A percentile compares a stretch with the other conserved stretches of the same genome.
These are phyloP conservation scores for Choloepus hoffmanni DNA, from an alignment of 2,113 vertebrate genomes.

Conservation along the genomic window DNA sequence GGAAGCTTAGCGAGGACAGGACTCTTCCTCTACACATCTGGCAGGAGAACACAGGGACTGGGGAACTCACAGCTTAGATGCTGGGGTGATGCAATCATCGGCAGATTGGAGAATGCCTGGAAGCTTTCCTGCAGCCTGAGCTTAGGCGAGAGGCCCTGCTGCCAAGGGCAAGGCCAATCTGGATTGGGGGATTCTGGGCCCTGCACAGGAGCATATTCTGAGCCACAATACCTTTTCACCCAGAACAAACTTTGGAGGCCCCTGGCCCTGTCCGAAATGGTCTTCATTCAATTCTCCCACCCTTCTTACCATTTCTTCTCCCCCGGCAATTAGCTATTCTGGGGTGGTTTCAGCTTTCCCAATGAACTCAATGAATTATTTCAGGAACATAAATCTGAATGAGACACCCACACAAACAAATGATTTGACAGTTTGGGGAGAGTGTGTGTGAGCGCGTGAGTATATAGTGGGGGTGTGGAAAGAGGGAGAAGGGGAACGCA, in stretches of 20 bases:
- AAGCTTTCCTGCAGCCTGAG: neutral
- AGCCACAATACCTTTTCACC: neutral
- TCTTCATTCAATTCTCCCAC: neutral
- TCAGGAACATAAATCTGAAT: conserved; percentile 53
- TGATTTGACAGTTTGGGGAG: neutral
- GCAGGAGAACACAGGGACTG: neutral
- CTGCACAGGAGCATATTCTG: neutral
- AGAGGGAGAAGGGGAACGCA: neutral
- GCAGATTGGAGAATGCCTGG: neutral
- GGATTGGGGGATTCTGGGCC: neutral
- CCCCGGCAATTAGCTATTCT: neutral
- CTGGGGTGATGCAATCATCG: neutral
- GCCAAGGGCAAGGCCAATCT: neutral
- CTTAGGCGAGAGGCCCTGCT: neutral
- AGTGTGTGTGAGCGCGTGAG: neutral
- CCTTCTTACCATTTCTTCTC: neutral
- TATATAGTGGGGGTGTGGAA: neutral
- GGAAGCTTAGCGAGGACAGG: neutral
- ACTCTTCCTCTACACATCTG: neutral
- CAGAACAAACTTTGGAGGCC: neutral
- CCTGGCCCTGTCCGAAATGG: neutral
- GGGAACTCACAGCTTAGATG: neutral
- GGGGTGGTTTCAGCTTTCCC: neutral
- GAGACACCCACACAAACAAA: conserved; percentile 15
- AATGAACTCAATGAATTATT: conserved; percentile 26